Evolutionary conservation across 92 coral and sea anemone genomes (phyloP), one percentile per base, ranked within the genome.

Genomic region (Heliopora coerulea): DNA sequence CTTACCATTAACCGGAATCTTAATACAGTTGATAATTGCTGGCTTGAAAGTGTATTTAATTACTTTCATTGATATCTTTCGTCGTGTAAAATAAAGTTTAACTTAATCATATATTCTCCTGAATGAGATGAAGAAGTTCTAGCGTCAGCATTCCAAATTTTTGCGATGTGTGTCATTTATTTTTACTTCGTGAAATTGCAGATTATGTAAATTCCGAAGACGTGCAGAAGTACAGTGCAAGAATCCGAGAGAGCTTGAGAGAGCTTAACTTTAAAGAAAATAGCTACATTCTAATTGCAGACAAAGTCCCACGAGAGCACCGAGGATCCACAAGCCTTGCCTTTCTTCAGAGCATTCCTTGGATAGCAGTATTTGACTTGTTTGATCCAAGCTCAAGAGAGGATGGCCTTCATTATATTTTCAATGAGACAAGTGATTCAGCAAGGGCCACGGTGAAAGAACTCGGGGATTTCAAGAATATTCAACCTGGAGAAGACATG

Each of bases 271-370:
- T n/a, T 0, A 82, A 86, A 39, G 89, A 86, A 20, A 77, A 39
- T 41, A 76, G 73, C 39, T 86, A 82, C 68, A 33, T 82, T 27
- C 29, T 86, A 33, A 33, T 86, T 4, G 86, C 89, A 1, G 78
- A 78, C 60, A 86, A 82, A 72, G 11, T 86, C 5, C 78, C 84
- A 15, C 62, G 80, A 8, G 72, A 78, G 34, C 73, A 86, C 68
- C 56, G 89, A 52, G 68, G 79, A 24, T 81, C 75, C 3, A 69
- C 79, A 31, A 57, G 25, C 19, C 44, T 85, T 50, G 40, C 89
- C 0, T 85, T 85, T 27, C 79, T 85, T 21, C 79, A 76, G 42
- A 85, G 74, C 77, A 85, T 85, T 25, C 89, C 89, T n/a, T 85
- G 82, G 68, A n/a, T 77, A 18, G 82, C 85, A 0, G 89, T 85